Conservation (phyloP, 1,140 invertebrate genomes). For the Drosophila funebris region DNA sequence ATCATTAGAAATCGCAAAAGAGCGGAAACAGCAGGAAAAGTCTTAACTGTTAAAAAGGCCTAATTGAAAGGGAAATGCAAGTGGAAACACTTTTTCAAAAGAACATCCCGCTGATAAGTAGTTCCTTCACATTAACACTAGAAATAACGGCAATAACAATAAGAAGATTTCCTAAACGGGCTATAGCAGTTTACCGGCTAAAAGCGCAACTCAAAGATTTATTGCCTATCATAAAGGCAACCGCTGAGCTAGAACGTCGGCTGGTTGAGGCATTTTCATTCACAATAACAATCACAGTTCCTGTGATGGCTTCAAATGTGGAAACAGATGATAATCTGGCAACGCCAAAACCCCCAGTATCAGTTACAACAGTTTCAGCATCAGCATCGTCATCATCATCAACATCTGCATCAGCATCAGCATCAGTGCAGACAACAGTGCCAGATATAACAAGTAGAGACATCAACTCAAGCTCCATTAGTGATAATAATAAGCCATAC, state of each 20-base stretch:
- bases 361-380: no score
- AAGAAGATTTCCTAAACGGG: constrained; percentile 14
- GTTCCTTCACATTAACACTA: constrained; percentile 59
- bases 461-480: background rate
- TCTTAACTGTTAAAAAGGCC: constrained; percentile 12
- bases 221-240: background rate
- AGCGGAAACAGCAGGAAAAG: background rate
- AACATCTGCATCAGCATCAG: background rate
- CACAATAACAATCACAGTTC: background rate
- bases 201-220: background rate
- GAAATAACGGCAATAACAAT: constrained; percentile 34
- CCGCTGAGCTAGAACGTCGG: background rate
- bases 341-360: background rate
- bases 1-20: background rate
- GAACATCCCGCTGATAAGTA: constrained; percentile 57
- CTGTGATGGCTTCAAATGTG: constrained; percentile 55
- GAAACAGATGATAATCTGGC: constrained; percentile 20
- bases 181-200: background rate
- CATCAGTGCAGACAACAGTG: background rate
- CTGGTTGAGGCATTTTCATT: background rate
- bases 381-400: background rate
- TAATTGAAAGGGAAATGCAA: constrained; percentile 64
- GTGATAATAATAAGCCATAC: constrained; percentile 18
- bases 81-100: constrained; percentile 35
- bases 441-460: background rate